Evolutionary conservation across 2,888 invertebrate species (phyloP).

Genomic region (Pterostichus niger): DNA sequence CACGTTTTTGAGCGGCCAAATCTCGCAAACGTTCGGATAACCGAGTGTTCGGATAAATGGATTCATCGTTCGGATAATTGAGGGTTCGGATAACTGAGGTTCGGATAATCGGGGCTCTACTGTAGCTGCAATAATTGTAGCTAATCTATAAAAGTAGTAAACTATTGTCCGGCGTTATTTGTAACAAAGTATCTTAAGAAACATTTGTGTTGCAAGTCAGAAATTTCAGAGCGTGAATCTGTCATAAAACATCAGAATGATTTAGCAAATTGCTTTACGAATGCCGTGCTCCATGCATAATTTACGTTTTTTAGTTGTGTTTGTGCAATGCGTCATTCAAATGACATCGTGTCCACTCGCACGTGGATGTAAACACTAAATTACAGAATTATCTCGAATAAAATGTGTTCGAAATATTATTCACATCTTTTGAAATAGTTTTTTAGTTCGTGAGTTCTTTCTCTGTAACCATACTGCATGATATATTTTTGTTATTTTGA

Average conservation of each 20-base stretch:
- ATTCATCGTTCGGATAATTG: too few species aligned
- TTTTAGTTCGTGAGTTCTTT: neutral
- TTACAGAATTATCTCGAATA: constrained; percentile 30
- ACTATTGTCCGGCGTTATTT: too few species aligned
- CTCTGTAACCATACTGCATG: constrained; percentile 18
- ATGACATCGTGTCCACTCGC: constrained; percentile 30
- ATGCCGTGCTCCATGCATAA: constrained; percentile 14
- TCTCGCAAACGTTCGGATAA: too few species aligned
- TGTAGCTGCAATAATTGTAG: too few species aligned
- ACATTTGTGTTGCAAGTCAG: neutral
- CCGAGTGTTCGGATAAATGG: too few species aligned
- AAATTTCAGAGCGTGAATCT: neutral
- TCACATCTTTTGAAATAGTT: neutral
- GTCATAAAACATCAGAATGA: neutral
- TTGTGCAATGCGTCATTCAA: constrained; percentile 44
- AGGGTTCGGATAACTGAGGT: too few species aligned
- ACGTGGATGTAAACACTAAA: constrained; percentile 39
- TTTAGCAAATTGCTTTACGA: constrained; percentile 45
- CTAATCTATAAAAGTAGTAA: too few species aligned
- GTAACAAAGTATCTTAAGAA: too few species aligned
- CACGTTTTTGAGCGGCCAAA: too few species aligned
- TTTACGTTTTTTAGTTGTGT: constrained; percentile 12
- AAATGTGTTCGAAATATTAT: neutral
- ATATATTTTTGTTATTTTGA: constrained; percentile 18
- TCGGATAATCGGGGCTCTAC: too few species aligned